A percentile compares a stretch with the other conserved stretches of the same genome.
These are phyloP conservation scores for Pygoscelis antarcticus DNA, from an alignment of 2,113 vertebrate genomes.

Conservation along the genomic window DNA sequence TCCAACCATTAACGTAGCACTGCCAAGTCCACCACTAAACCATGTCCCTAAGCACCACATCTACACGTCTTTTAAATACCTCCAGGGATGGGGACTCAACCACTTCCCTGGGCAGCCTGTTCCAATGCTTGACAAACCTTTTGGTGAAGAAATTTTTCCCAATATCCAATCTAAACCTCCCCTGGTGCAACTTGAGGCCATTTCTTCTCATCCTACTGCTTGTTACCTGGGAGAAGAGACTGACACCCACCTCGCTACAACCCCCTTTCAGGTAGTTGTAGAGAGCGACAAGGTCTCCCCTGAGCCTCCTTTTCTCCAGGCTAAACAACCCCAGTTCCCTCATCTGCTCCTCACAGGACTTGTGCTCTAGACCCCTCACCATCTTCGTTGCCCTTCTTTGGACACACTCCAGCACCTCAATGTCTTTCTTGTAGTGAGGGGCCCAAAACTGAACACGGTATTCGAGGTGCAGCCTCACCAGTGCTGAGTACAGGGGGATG, in stretches of 20 bases:
- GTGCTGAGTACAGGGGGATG: fast-evolving
- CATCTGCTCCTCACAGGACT: background rate
- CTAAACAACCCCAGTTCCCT: background rate
- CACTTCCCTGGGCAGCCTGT: background rate
- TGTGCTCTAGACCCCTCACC: background rate
- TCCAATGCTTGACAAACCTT: background rate
- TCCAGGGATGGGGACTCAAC: background rate
- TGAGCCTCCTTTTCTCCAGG: background rate
- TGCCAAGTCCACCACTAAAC: background rate
- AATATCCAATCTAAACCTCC: background rate
- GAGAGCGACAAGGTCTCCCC: fast-evolving
- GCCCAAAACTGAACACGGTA: background rate
- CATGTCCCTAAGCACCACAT: too few relatives aligned
- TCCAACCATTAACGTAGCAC: background rate
- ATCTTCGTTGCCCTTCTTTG: background rate
- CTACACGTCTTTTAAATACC: background rate
- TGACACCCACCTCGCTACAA: fast-evolving
- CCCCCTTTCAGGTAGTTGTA: background rate
- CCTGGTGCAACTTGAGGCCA: background rate
- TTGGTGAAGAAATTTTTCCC: background rate
- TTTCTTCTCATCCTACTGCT: background rate
- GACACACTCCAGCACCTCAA: fast-evolving
- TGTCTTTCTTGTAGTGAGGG: background rate
- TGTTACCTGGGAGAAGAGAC: background rate
- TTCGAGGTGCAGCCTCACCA: background rate